Evolutionary conservation across 2,113 vertebrate genomes (phyloP), one percentile per base, ranked within the genome.

Genomic region (Planiliza haematocheilus): DNA sequence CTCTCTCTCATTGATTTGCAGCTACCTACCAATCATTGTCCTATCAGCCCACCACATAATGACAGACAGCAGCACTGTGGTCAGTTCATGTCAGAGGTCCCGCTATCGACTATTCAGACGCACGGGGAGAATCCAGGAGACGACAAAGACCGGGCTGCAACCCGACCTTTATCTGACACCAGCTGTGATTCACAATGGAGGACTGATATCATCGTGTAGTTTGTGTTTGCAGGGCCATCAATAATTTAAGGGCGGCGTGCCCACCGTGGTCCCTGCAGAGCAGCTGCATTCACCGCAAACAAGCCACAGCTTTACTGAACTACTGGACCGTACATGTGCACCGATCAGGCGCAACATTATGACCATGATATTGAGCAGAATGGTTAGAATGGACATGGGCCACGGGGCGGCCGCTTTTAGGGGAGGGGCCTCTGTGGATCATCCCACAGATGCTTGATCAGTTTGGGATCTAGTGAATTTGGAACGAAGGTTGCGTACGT

Each of bases 161-260:
- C 7, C 42, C 63, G 77, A 71, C 86, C 83, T 83, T 79, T 67
- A 9, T 10, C 16, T 59, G 67, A 73, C 81, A 81, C 51, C 20
- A 39, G 24, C 21, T 58, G 59, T 21, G 62, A 72, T 69, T 76
- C 45, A 66, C 70, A 37, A 58, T 62, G 21, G 42, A 37, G 24
- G 20, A 34, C 68, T 67, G 70, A 73, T 61, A 77, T 52, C 53
- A 10, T 53, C 49, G 6, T 36, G 2, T 34, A 14, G 55, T 30
- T 61, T 58, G 45, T 62, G 37, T 59, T 58, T 66, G 55, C 63
- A 69, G 49, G 7, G 13, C 8, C 20, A 61, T 87, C 60, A 83
- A 77, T 83, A 85, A 82, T 81, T 68, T 43, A 79, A 16, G 48
- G 48, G n/a, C 55, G 57, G 65, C 18, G 37, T 42, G 53, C 66